Percentiles rank a stretch among this genome's conserved stretches.
phyloP scores from a whole-genome alignment of 2,888 invertebrate species.

The Junonia oenone region DNA sequence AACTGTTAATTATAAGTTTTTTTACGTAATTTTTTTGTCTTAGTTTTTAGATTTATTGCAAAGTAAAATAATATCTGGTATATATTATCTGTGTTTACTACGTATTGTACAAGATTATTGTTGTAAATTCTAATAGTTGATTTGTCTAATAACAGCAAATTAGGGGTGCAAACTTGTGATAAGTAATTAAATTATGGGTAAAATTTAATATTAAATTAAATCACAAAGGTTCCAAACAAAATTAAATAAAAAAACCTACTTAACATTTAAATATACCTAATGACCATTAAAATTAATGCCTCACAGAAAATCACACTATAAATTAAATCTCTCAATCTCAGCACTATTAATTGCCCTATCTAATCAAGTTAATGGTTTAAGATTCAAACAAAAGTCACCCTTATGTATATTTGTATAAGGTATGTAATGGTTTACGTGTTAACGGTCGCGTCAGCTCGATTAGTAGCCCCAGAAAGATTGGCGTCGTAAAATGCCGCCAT shows the following conservation, averaged over 20 bases:
- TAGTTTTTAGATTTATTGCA: too few relatives aligned
- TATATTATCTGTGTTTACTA: too few relatives aligned
- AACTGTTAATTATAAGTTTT: too few relatives aligned
- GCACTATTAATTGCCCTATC: slow-evolving; percentile 18
- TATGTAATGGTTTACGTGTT: slow-evolving; percentile 4
- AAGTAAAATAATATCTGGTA: too few relatives aligned
- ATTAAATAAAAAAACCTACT: neutral
- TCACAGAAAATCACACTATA: slow-evolving; percentile 8
- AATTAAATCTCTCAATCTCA: slow-evolving; percentile 7
- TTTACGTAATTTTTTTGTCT: too few relatives aligned
- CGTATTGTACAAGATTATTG: too few relatives aligned
- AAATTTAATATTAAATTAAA: too few relatives aligned
- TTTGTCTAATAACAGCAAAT: too few relatives aligned
- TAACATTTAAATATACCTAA: neutral
- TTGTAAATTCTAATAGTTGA: too few relatives aligned
- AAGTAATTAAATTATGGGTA: too few relatives aligned
- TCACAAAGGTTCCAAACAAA: neutral
- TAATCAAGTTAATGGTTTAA: slow-evolving; percentile 3
- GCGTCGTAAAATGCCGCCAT: slow-evolving; percentile 23
- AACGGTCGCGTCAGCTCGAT: slow-evolving; percentile 13
- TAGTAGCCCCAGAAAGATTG: slow-evolving; percentile 17
- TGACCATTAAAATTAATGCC: slow-evolving; percentile 2
- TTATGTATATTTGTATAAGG: slow-evolving; percentile 4
- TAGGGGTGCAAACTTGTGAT: too few relatives aligned
- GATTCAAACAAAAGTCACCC: slow-evolving; percentile 2